Percentiles rank a stretch among this genome's conserved stretches.
These are phyloP conservation scores for Hyposmocoma kahamanoa DNA, from an alignment of 1,140 invertebrate genomes.

Conservation along the genomic window DNA sequence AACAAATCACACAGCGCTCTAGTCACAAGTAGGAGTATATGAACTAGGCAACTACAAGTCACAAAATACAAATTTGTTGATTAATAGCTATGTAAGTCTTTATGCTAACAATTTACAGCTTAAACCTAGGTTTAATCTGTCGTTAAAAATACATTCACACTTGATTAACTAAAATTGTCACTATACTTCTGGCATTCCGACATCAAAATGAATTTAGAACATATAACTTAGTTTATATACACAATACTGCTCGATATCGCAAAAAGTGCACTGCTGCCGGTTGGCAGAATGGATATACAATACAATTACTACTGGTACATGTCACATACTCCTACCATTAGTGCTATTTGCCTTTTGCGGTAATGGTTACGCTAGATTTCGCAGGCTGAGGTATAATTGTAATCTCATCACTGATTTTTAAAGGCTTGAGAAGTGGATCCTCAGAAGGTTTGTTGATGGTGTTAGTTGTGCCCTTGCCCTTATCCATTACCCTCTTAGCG, in stretches of 20 bases:
- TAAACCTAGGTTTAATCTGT: conserved; percentile 19
- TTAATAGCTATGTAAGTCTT: conserved; percentile 29
- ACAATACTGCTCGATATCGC: conserved; percentile 59
- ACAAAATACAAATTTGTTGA: conserved; percentile 39
- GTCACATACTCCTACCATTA: conserved; percentile 34
- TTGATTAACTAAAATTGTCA: conserved; percentile 46
- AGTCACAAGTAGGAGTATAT: conserved; percentile 40
- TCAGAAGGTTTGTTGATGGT: conserved; percentile 67
- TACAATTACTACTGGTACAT: conserved; percentile 6
- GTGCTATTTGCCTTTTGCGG: conserved; percentile 64
- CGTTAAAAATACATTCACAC: conserved; percentile 53
- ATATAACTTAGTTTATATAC: conserved; percentile 54
- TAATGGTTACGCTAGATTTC: conserved; percentile 56
- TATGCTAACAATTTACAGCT: conserved; percentile 64
- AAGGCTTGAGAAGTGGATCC: conserved; percentile 85
- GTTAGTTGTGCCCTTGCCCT: conserved; percentile 76
- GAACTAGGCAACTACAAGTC: conserved; percentile 18
- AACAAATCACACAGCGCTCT: conserved; percentile 36
- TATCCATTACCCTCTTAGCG: conserved; percentile 88
- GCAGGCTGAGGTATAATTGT: conserved; percentile 93
- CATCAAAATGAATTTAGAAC: conserved; percentile 42
- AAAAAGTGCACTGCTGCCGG: conserved; percentile 36
- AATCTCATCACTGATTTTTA: conserved; percentile 94
- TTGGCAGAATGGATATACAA: no score
- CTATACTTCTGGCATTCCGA: conserved; percentile 39